These are phyloP conservation scores for Masnerella sp. DNA, from an alignment of 2,888 invertebrate species.

Conservation along the genomic window DNA sequence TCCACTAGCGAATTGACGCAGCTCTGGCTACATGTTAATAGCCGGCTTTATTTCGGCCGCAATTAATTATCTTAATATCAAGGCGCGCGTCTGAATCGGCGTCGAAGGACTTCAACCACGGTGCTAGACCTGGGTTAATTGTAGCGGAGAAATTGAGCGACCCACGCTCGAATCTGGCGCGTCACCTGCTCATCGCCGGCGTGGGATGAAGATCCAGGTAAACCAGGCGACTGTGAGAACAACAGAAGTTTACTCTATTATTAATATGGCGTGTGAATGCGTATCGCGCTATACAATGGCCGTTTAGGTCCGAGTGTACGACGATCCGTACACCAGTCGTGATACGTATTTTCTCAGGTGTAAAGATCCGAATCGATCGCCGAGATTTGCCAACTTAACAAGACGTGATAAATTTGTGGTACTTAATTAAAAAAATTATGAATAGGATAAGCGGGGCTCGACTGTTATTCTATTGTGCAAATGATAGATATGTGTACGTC, in stretches of 20 bases:
- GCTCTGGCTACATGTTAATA: constrained; percentile 32
- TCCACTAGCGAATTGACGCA: background rate
- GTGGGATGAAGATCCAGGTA: constrained; percentile 58
- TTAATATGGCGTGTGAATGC: constrained; percentile 67
- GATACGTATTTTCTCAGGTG: constrained; percentile 39
- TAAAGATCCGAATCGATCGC: constrained; percentile 27
- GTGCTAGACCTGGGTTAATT: constrained; percentile 50
- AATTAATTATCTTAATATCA: constrained; percentile 49
- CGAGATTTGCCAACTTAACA: constrained; percentile 20
- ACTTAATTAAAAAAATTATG: constrained; percentile 23
- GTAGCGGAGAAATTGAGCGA: constrained; percentile 33
- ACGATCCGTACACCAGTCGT: constrained; percentile 43
- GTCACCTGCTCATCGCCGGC: constrained; percentile 56
- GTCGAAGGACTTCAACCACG: constrained; percentile 3
- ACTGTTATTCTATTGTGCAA: constrained; percentile 12
- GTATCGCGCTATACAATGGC: constrained; percentile 62
- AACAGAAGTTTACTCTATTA: constrained; percentile 63
- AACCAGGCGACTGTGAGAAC: constrained; percentile 45
- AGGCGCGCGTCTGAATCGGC: constrained; percentile 43
- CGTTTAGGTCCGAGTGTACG: constrained; percentile 59
- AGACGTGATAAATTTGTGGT: constrained; percentile 13
- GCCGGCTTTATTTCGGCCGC: constrained; percentile 12
- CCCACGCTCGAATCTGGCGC: constrained; percentile 47
- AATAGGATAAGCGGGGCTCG: constrained; percentile 6
- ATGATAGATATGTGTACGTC: constrained; percentile 10